Conservation (phyloP, 2,888 invertebrate species). For the Glaucopsyche alexis region DNA sequence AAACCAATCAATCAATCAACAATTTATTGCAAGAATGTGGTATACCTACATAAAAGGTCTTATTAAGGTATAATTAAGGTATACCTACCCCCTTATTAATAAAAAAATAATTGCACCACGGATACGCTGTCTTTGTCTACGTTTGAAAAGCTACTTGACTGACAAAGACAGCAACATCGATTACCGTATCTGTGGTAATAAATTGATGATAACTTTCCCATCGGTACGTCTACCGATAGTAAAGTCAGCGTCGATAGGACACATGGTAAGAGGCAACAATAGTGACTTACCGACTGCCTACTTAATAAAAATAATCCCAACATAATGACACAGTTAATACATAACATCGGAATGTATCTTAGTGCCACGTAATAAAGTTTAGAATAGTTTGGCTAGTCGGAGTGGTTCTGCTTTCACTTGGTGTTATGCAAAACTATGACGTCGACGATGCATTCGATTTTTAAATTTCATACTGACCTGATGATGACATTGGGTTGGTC, state of each 20-base stretch:
- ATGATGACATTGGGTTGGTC: neutral
- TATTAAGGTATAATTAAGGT: no score
- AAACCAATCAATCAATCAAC: no score
- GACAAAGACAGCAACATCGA: no score
- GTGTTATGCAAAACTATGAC: slow-evolving; percentile 27
- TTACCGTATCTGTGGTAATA: no score
- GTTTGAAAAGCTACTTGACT: no score
- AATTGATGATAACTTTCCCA: no score
- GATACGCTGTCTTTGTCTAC: no score
- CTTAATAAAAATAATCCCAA: slow-evolving; percentile 20
- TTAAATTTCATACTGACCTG: slow-evolving; percentile 16
- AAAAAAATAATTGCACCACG: no score
- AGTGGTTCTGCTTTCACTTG: slow-evolving; percentile 21
- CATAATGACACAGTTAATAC: slow-evolving; percentile 20
- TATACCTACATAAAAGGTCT: no score
- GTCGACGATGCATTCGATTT: slow-evolving; percentile 23
- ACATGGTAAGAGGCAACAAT: neutral
- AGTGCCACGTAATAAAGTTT: neutral
- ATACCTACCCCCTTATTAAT: no score
- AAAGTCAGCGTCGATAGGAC: neutral
- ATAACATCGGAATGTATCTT: slow-evolving; percentile 15
- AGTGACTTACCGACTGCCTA: slow-evolving; percentile 8
- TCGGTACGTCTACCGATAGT: neutral
- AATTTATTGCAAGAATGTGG: no score
- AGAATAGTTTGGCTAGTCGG: slow-evolving; percentile 17